Percentiles rank a stretch among this genome's conserved stretches.
Evolutionary conservation across 2,797 vertebrate species (phyloP).

Genomic region (Echiichthys vipera): DNA sequence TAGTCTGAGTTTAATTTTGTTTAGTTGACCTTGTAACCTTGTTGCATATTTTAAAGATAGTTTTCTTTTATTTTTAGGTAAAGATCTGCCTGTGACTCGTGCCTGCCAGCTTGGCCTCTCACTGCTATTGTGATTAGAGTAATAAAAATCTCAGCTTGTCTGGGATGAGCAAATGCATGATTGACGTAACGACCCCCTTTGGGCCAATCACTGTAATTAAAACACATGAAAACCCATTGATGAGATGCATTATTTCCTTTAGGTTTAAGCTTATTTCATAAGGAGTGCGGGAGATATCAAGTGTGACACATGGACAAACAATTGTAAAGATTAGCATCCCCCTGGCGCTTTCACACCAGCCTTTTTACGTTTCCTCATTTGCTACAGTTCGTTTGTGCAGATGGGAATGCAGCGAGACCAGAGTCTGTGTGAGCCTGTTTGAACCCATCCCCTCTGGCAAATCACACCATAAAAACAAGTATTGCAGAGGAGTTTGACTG

Average conservation of each 20-base stretch:
- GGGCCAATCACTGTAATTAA: conserved; percentile 2
- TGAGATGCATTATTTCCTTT: not conserved
- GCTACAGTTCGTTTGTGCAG: no score
- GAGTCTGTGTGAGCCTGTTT: no score
- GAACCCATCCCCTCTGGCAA: no score
- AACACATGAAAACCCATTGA: not conserved
- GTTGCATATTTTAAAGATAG: not conserved
- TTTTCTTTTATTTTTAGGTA: not conserved
- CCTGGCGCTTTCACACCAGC: no score
- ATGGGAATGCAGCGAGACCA: no score
- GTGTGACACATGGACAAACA: not conserved
- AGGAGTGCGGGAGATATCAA: not conserved
- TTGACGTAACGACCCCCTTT: not conserved
- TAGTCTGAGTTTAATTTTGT: not conserved
- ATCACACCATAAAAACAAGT: no score
- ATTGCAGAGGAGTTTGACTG: no score
- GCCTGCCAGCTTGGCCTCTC: not conserved
- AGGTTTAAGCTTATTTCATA: conserved; percentile 6
- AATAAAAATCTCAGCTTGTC: not conserved
- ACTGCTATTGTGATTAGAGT: not conserved
- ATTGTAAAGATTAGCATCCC: not conserved
- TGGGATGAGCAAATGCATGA: not conserved
- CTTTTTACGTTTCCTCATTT: no score
- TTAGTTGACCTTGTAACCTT: not conserved
- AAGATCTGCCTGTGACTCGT: not conserved